Conservation (phyloP, 2,113 vertebrate genomes). For the Ammospiza nelsoni region DNA sequence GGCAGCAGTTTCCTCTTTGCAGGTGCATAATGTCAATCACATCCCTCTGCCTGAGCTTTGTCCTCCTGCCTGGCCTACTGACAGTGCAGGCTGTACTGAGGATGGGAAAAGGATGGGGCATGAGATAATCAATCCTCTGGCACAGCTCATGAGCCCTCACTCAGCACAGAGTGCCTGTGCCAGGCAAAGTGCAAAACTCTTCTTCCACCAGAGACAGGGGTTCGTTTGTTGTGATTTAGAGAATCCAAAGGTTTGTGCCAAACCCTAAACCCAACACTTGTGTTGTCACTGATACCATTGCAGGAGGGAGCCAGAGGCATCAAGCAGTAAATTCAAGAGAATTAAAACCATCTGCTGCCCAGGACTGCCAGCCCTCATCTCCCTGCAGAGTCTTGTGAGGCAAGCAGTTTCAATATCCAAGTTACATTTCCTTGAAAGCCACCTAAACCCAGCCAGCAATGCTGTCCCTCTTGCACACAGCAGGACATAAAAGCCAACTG, state of each 20-base stretch:
- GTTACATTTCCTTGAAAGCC: conserved; percentile 25
- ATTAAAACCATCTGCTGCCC: conserved; percentile 38
- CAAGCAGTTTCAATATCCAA: neutral
- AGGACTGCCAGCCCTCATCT: neutral
- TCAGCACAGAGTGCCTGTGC: neutral
- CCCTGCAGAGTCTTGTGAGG: neutral
- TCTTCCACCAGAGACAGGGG: neutral
- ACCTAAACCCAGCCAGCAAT: neutral
- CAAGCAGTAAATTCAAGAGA: conserved; percentile 9
- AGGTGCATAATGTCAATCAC: neutral
- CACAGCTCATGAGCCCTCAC: neutral
- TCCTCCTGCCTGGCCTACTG: neutral
- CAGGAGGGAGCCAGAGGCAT: neutral
- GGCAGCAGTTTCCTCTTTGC: neutral
- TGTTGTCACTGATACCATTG: neutral
- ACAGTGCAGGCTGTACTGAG: neutral
- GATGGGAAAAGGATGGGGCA: neutral
- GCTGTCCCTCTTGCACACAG: neutral
- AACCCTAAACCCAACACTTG: neutral
- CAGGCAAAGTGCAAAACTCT: neutral
- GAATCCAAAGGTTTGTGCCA: neutral
- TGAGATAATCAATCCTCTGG: neutral
- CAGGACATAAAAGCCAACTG: neutral
- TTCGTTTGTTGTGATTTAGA: neutral
- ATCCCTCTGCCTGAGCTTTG: neutral